Conservation (phyloP, 2,113 vertebrate genomes). For the Riparia riparia region DNA sequence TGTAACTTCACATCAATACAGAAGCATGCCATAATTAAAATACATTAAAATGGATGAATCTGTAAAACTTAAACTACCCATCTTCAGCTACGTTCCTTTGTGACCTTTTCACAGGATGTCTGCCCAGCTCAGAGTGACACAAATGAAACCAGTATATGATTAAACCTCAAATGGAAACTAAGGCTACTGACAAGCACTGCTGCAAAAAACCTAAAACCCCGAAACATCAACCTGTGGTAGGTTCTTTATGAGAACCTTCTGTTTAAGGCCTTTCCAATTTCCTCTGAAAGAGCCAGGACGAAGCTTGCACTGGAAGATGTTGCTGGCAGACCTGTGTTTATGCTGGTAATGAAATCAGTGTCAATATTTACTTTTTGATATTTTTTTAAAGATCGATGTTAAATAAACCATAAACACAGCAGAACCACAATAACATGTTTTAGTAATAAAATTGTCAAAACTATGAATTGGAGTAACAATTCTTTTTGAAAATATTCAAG, state of each 20-base stretch:
- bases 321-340: slow-evolving; percentile 30
- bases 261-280: slow-evolving; percentile 21
- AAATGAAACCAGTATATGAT: slow-evolving; percentile 28
- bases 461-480: neutral
- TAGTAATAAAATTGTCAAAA: neutral
- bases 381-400: neutral
- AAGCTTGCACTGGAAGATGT: slow-evolving; percentile 2
- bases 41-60: slow-evolving; percentile 7
- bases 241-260: slow-evolving; percentile 45
- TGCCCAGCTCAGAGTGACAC: slow-evolving; percentile 58
- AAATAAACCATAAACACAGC: slow-evolving; percentile 5
- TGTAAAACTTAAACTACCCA: neutral
- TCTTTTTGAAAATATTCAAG: neutral
- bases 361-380: neutral
- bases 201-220: neutral
- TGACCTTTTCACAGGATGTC: slow-evolving; percentile 58
- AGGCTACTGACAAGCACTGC: slow-evolving; percentile 28
- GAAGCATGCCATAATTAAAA: slow-evolving; percentile 17
- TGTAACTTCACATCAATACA: slow-evolving; percentile 19
- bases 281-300: slow-evolving; percentile 6
- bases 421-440: neutral
- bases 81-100: slow-evolving; percentile 35
- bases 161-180: slow-evolving; percentile 47
- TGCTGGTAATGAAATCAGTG: slow-evolving; percentile 35
- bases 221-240: slow-evolving; percentile 9